A percentile compares a stretch with the other conserved stretches of the same genome.
phyloP scores from a whole-genome alignment of 2,888 invertebrate species.

The Perizoma affinitatum region DNA sequence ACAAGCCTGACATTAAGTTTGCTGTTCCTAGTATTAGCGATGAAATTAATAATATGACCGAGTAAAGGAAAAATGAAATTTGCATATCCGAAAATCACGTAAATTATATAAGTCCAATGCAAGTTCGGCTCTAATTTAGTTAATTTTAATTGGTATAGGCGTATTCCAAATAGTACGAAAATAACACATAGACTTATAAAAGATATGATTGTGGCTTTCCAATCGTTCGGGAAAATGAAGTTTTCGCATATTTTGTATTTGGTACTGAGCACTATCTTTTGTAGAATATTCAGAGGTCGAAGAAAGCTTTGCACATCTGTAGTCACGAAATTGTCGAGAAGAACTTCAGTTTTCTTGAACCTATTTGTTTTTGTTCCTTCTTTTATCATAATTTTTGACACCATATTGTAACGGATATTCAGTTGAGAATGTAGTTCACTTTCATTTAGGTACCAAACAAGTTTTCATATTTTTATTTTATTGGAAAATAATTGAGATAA shows the following conservation, averaged over 20 bases:
- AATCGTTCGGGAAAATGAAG: slow-evolving; percentile 15
- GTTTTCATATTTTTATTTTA: too few species aligned
- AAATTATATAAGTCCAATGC: too few species aligned
- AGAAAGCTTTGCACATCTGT: slow-evolving; percentile 9
- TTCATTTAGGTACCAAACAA: too few species aligned
- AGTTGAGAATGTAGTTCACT: too few species aligned
- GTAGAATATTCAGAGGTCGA: slow-evolving; percentile 5
- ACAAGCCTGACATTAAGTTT: slow-evolving; percentile 4
- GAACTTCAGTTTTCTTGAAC: neutral
- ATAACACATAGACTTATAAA: neutral
- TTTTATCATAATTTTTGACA: too few species aligned
- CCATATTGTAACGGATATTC: too few species aligned
- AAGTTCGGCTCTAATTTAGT: neutral
- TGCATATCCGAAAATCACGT: neutral
- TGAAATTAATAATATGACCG: slow-evolving; percentile 5
- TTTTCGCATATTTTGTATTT: slow-evolving; percentile 7
- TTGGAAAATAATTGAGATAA: too few species aligned
- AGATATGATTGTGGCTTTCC: neutral
- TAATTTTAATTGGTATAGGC: neutral
- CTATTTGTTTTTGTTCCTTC: too few species aligned
- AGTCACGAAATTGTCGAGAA: slow-evolving; percentile 5
- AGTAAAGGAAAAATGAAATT: neutral
- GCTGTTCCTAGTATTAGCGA: slow-evolving; percentile 2
- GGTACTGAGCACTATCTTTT: slow-evolving; percentile 4
- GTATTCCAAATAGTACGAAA: neutral